phyloP scores from a whole-genome alignment of 2,888 invertebrate species.

The Perdita meconis region DNA sequence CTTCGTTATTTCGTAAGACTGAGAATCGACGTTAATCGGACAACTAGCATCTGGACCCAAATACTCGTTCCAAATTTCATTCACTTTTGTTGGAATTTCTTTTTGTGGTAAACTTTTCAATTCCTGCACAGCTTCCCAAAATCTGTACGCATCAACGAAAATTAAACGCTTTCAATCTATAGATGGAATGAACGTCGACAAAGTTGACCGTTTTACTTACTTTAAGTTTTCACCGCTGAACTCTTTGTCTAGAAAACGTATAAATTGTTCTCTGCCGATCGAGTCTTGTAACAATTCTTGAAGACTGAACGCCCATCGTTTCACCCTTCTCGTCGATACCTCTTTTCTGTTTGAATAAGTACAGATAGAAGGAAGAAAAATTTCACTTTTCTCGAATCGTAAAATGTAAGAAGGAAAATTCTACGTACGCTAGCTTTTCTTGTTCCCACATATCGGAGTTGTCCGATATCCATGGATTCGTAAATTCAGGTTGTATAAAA shows the following conservation, averaged over 20 bases:
- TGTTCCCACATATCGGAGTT: conserved; percentile 99
- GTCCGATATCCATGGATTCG: conserved; percentile 99
- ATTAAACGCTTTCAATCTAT: conserved; percentile 11
- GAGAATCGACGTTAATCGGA: conserved; percentile 98
- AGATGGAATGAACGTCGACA: background rate
- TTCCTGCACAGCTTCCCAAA: conserved; percentile 98
- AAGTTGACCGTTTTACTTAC: conserved; percentile 86
- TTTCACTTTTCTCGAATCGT: background rate
- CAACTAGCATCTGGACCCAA: conserved; percentile 97
- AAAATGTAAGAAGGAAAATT: conserved; percentile 4
- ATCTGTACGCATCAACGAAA: conserved; percentile 86
- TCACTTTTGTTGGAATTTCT: conserved; percentile 92
- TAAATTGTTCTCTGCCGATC: conserved; percentile 98
- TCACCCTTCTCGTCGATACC: conserved; percentile 95
- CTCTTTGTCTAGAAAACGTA: conserved; percentile 97
- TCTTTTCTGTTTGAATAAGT: conserved; percentile 92
- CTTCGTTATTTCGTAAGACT: conserved; percentile 93
- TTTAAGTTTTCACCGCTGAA: conserved; percentile 99
- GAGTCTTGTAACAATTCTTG: conserved; percentile 97
- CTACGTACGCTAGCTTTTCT: conserved; percentile 93
- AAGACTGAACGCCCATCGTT: conserved; percentile 98
- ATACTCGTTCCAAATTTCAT: conserved; percentile 97
- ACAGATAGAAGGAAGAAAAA: no score
- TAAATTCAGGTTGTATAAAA: conserved; percentile 95
- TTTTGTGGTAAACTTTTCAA: conserved; percentile 95